Evolutionary conservation across 2,797 vertebrate species (phyloP).

Genomic region (Poecilia wingei): DNA sequence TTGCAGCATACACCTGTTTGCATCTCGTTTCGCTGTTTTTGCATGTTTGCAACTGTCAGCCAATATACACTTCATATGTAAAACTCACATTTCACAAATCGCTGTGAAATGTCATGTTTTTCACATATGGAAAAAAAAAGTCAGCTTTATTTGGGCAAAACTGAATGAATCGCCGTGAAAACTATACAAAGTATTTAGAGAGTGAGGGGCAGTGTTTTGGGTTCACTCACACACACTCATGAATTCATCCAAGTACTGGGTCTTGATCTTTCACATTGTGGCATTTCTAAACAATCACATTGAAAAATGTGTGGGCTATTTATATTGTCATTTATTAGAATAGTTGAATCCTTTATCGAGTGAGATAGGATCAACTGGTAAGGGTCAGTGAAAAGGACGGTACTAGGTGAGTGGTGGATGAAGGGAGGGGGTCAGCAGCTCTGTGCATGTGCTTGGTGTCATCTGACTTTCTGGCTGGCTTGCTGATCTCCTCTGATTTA

Average conservation of each 20-base stretch:
- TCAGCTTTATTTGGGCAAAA: no score
- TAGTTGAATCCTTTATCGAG: neutral
- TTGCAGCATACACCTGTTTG: no score
- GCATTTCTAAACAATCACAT: neutral
- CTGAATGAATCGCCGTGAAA: no score
- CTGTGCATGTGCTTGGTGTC: slow-evolving; percentile 85
- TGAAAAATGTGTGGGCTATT: neutral
- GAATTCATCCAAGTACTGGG: slow-evolving; percentile 61
- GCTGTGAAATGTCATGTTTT: no score
- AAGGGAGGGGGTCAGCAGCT: slow-evolving; percentile 18
- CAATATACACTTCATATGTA: no score
- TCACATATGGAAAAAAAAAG: no score
- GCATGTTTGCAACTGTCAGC: no score
- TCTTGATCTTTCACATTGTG: neutral
- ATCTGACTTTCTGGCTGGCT: slow-evolving; percentile 92
- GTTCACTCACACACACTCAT: neutral
- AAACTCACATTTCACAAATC: no score
- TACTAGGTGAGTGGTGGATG: neutral
- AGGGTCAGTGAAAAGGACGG: neutral
- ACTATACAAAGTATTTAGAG: no score
- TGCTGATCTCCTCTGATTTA: slow-evolving; percentile 94
- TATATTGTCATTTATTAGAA: neutral
- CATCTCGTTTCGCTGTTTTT: no score
- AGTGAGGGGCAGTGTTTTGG: neutral
- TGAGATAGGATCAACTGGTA: neutral